These are phyloP conservation scores for Huso huso DNA, from an alignment of 2,797 vertebrate genomes.

Conservation along the genomic window DNA sequence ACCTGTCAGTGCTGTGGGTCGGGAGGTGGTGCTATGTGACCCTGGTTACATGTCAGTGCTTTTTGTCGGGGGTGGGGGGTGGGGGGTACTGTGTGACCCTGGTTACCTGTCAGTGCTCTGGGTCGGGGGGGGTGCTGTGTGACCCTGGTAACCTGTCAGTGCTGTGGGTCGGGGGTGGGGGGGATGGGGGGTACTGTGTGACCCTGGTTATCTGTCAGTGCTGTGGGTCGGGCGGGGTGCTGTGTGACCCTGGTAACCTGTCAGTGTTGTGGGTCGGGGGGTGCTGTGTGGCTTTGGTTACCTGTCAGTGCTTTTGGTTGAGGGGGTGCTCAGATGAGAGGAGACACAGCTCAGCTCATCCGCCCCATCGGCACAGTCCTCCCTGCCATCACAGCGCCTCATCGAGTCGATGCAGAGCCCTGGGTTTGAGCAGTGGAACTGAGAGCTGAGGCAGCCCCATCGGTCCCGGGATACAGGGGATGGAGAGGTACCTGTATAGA, in stretches of 20 bases:
- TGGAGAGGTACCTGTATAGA: constrained; percentile 41
- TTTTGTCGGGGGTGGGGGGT: too few relatives aligned
- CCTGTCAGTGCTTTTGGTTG: constrained; percentile 30
- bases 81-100: too few relatives aligned
- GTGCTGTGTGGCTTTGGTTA: constrained; percentile 14
- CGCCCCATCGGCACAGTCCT: constrained; percentile 60
- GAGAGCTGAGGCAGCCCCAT: constrained; percentile 47
- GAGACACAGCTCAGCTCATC: constrained; percentile 62
- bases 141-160: too few relatives aligned
- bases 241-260: too few relatives aligned
- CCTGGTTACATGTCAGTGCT: too few relatives aligned
- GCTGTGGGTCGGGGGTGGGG: too few relatives aligned
- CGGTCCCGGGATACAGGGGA: constrained; percentile 37
- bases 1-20: too few relatives aligned
- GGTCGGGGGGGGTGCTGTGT: constrained; percentile 8
- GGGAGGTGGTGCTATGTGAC: too few relatives aligned
- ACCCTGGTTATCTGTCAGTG: too few relatives aligned
- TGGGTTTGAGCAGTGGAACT: constrained; percentile 62
- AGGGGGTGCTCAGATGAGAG: constrained; percentile 22
- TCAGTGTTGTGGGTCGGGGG: too few relatives aligned
- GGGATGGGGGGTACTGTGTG: too few relatives aligned
- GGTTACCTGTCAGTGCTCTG: constrained; percentile 35
- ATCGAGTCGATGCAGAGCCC: constrained; percentile 51
- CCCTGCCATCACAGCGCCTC: constrained; percentile 56
- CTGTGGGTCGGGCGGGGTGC: too few relatives aligned